Conservation (phyloP, 1,140 invertebrate species). For the Pachypeltis micranthus region DNA sequence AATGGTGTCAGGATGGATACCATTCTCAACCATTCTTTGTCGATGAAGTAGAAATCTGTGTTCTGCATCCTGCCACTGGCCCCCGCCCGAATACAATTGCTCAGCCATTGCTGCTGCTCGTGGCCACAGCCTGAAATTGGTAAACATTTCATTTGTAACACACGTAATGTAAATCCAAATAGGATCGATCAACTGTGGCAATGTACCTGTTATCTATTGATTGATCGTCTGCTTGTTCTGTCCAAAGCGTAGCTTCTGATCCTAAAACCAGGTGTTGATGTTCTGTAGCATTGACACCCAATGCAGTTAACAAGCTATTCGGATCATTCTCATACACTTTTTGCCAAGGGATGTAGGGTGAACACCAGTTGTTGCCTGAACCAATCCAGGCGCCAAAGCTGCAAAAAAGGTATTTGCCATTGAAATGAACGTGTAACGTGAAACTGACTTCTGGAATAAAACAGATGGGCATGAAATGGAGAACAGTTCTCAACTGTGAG, state of each 20-base stretch:
- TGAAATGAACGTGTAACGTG: no score
- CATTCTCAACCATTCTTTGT: constrained; percentile 52
- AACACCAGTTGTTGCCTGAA: constrained; percentile 68
- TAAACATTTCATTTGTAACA: not conserved
- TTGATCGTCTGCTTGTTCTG: constrained; percentile 46
- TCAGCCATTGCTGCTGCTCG: constrained; percentile 66
- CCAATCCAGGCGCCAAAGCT: constrained; percentile 45
- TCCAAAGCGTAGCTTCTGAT: constrained; percentile 66
- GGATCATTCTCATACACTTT: constrained; percentile 68
- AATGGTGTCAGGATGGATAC: constrained; percentile 53
- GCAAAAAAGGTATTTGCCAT: constrained; percentile 24
- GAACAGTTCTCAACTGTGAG: no score
- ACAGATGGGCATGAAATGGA: no score
- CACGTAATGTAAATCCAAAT: not conserved
- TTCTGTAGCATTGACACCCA: constrained; percentile 11
- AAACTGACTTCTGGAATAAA: no score
- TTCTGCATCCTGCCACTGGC: constrained; percentile 49
- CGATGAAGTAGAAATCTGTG: constrained; percentile 53
- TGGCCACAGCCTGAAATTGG: constrained; percentile 52
- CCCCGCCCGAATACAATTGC: constrained; percentile 61
- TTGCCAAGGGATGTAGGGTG: constrained; percentile 80
- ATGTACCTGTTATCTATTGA: constrained; percentile 16
- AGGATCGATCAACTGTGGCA: not conserved
- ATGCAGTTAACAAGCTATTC: constrained; percentile 36
- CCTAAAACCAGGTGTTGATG: constrained; percentile 39